Evolutionary conservation across 2,113 vertebrate genomes (phyloP), one percentile per base, ranked within the genome.

Genomic region (Plecturocebus donacophilus): DNA sequence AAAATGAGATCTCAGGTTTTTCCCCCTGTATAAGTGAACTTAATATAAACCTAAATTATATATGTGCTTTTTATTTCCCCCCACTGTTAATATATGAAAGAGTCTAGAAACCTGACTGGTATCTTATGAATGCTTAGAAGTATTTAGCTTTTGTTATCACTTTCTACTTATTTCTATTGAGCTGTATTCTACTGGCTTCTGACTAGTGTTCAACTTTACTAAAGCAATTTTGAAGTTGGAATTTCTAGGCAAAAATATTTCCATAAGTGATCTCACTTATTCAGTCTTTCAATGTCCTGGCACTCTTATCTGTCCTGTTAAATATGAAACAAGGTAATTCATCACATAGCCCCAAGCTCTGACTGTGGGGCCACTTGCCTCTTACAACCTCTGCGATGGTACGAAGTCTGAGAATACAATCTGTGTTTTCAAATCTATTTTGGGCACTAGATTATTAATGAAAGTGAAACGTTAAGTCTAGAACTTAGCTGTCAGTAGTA

Each of bases 161-260:
- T 84, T 75, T 79, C 21, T 23, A 56, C 2, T 66, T 77, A 87
- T 80, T 92, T 84, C 61, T 80, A 35, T 17, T 30, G 30, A 87
- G 32, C 19, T 92, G 17, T 14, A 54, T 76, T 86, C 56, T 86
- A 19, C 77, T 66, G 25, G 71, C 75, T 97, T 94, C 54, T 87
- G 20, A 88, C 17, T 45, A 58, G 2, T 66, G 25, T 80, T 84
- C 52, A 76, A 71, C n/a, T 83, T 97, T 52, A 80, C 89, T 81
- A 93, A 61, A 58, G 54, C 6, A 81, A 91, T 77, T 90, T 88
- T 75, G 35, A 91, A 95, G 20, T 71, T 80, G 45, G 52, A 86
- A 6, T 77, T 87, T 95, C 27, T 75, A 87, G 19, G 42, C 35
- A 92, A 94, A 70, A 71, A 76, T n/a, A 5, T 38, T 58, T 27